These are phyloP conservation scores for Chironomus riparius DNA, from an alignment of 2,888 invertebrate species.

Conservation along the genomic window DNA sequence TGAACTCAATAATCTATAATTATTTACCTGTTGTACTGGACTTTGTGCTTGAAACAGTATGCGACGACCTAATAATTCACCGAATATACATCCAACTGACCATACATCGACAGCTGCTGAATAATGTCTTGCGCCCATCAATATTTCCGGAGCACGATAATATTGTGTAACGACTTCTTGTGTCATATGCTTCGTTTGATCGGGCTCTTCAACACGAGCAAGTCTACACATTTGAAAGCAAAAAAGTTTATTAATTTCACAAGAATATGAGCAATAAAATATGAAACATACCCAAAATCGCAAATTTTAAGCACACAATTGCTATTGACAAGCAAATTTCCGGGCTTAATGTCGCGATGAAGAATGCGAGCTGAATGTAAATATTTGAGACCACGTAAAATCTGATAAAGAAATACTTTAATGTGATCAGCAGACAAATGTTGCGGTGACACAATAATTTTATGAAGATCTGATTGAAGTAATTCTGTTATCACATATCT, in stretches of 20 bases:
- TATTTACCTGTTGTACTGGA: slow-evolving; percentile 87
- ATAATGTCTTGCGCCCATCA: slow-evolving; percentile 98
- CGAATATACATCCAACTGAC: slow-evolving; percentile 99
- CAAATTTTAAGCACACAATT: slow-evolving; percentile 87
- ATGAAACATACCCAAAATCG: not conserved
- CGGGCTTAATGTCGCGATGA: slow-evolving; percentile 98
- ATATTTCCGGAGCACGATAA: slow-evolving; percentile 96
- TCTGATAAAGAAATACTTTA: slow-evolving; percentile 99
- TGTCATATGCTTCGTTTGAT: slow-evolving; percentile 91
- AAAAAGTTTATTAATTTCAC: slow-evolving; percentile 28
- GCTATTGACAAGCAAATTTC: slow-evolving; percentile 96
- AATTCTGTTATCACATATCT: slow-evolving; percentile 99
- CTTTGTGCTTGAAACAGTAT: slow-evolving; percentile 98
- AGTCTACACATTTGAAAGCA: slow-evolving; percentile 51
- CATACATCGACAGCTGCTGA: slow-evolving; percentile 96
- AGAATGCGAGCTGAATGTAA: slow-evolving; percentile 96
- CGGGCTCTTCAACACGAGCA: slow-evolving; percentile 94
- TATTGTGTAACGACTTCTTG: slow-evolving; percentile 99
- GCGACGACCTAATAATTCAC: slow-evolving; percentile 87
- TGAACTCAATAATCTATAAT: not conserved
- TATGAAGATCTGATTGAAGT: slow-evolving; percentile 98
- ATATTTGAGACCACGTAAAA: slow-evolving; percentile 98
- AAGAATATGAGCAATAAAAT: not conserved
- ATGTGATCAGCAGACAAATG: slow-evolving; percentile 98
- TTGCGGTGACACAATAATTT: slow-evolving; percentile 99